Evolutionary conservation across 2,888 invertebrate species (phyloP), one percentile per base, ranked within the genome.

Genomic region (Sthenelais limicola): DNA sequence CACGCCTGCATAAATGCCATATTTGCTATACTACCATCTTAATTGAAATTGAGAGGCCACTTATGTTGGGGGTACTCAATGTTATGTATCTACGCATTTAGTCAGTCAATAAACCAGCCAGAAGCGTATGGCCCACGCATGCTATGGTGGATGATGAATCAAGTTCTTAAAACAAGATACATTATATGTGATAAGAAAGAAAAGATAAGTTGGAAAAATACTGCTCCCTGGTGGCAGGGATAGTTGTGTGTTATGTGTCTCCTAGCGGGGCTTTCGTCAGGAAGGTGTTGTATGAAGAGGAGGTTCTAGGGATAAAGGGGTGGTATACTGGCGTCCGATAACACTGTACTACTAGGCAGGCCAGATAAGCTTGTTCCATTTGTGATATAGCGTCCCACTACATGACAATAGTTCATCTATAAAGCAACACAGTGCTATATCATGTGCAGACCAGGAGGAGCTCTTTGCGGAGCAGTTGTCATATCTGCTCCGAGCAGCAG

Each of bases 111-210:
- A n/a, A n/a, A n/a, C n/a, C n/a, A n/a, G n/a, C n/a, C n/a, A n/a
- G n/a, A n/a, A n/a, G n/a, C n/a, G n/a, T n/a, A n/a, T n/a, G n/a
- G 52, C 35, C 62, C 24, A 43, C n/a, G 21, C 12, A 26, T 26
- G 21, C 38, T 62, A 35, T 12, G 38, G 38, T 35, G 38, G 18
- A 21, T 38, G 38, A 12, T 38, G 38, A 62, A 35, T 35, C 62
- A 35, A n/a, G 21, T 62, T 24, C 62, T 62, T 62, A 62, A 62
- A 62, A 35, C 62, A 62, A 38, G 62, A 62, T 62, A 24, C n/a
- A n/a, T n/a, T n/a, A n/a, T 26, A 62, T 62, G 62, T 43, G 62
- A 62, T 62, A 62, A 7, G 38, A 62, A 62, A 26, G 24, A 43
- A 43, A 12, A 43, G 35, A 56, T 32, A 24, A 28, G 56, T 35